A percentile compares a stretch with the other conserved stretches of the same genome.
Evolutionary conservation across 2,888 invertebrate genomes (phyloP).

Genomic region (Scaptomyza polygonia): DNA sequence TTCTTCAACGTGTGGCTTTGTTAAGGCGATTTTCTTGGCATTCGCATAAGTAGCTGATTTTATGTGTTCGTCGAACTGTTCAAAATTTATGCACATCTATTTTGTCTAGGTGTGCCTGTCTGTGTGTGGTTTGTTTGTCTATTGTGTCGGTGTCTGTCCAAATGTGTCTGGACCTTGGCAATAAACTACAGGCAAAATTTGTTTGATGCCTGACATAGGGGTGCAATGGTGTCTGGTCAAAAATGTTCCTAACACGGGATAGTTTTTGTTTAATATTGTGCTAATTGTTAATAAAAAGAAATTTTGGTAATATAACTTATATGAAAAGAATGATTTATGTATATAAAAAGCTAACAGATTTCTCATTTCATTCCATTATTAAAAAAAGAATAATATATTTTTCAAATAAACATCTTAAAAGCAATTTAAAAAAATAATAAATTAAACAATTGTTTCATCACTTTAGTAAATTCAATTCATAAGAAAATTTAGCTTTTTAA

Average conservation of each 20-base stretch:
- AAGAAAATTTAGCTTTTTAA: too few species aligned
- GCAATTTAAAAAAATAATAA: too few species aligned
- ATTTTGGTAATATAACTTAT: not conserved
- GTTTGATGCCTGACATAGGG: conserved; percentile 38
- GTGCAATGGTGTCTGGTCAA: conserved; percentile 42
- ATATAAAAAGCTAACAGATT: too few species aligned
- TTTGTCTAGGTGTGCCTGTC: conserved; percentile 39
- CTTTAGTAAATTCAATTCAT: too few species aligned
- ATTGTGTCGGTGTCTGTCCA: conserved; percentile 27
- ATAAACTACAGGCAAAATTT: conserved; percentile 63
- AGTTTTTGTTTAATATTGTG: not conserved
- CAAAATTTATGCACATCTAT: conserved; percentile 74
- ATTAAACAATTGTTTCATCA: too few species aligned
- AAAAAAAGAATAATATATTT: too few species aligned
- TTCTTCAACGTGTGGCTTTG: conserved; percentile 63
- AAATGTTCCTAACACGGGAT: not conserved
- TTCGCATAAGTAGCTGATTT: conserved; percentile 66
- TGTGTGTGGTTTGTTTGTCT: conserved; percentile 14
- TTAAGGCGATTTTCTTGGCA: conserved; percentile 60
- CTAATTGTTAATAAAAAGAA: not conserved
- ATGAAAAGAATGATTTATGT: too few species aligned
- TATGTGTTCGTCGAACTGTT: conserved; percentile 57
- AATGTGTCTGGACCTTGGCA: conserved; percentile 57
- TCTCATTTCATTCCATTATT: too few species aligned
- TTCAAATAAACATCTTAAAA: too few species aligned